Base-by-base conservation (phyloP, 1,140 invertebrate species). In the Phthorimaea operculella region DNA sequence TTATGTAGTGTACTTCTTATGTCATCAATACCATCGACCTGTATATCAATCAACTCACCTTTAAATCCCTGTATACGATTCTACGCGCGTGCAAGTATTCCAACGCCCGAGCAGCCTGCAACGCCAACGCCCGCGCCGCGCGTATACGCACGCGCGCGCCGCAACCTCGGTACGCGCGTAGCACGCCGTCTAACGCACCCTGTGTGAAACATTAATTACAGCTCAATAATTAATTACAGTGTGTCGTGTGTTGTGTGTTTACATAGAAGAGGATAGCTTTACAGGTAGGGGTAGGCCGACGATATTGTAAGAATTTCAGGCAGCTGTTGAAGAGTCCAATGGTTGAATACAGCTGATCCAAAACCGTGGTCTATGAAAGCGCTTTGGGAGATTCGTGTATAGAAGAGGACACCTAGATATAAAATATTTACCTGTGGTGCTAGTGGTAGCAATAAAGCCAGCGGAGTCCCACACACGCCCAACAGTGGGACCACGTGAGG, bases 21-120 rank as follows among this genome's bases (percentile, higher is more conserved):
- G n/a, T n/a, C n/a, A n/a, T n/a, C n/a, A n/a, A n/a, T n/a, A n/a
- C n/a, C 21, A 28, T 28, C 6, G 2, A 28, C 21, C 2, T 28
- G 21, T 28, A 28, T 2, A 28, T 6, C 2, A 28, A 28, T 28
- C 16, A 1, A 54, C 18, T 14, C 47, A 83, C 84, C 75, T 99
- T 99, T 0, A 99, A 87, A 86, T 99, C 98, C 15, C 95, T 87
- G 77, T 99, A 99, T 55, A 99, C 98, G 4, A 99, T 97, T 58
- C 94, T 91, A 55, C 95, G 90, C 17, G 94, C 91, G 86, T 99
- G 98, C 4, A 99, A 87, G 85, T 99, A 99, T 76, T 98, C 96
- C 14, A 99, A 88, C 1, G 98, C 97, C 72, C 96, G 93, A 0
- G 96, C 95, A 8, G 97, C 92, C 88, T 99, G 96, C 48, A 97